phyloP scores from a whole-genome alignment of 1,140 invertebrate genomes.

The Drosophila asahinai region DNA sequence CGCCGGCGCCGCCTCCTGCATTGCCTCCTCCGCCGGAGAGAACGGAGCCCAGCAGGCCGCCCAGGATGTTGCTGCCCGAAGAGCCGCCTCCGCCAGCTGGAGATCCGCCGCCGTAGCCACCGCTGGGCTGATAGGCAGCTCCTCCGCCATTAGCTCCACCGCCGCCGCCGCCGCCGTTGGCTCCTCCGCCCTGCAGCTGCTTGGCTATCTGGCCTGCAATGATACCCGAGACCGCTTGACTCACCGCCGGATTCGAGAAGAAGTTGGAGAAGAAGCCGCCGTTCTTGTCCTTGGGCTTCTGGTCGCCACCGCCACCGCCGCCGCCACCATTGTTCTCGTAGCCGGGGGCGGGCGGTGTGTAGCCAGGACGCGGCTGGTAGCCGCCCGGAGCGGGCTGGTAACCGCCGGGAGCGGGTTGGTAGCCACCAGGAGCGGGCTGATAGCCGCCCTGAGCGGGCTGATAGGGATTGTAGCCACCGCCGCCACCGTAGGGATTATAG shows the following conservation, averaged over 20 bases:
- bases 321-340: constrained; percentile 61
- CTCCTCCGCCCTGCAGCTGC: constrained; percentile 71
- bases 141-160: constrained; percentile 25
- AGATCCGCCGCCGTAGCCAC: constrained; percentile 62
- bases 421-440: constrained; percentile 52
- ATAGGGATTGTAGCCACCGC: constrained; percentile 63
- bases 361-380: constrained; percentile 66
- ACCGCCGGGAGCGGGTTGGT: constrained; percentile 49
- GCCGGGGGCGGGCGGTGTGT: constrained; percentile 67
- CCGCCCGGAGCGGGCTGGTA: constrained; percentile 52
- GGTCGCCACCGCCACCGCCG: constrained; percentile 14
- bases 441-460: constrained; percentile 45
- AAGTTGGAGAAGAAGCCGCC: constrained; percentile 83
- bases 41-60: constrained; percentile 66
- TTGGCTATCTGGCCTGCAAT: constrained; percentile 83
- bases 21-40: constrained; percentile 60
- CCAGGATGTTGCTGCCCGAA: constrained; percentile 57
- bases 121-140: constrained; percentile 71
- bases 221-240: constrained; percentile 81
- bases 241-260: constrained; percentile 82
- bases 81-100: constrained; percentile 48
- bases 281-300: constrained; percentile 80
- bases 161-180: constrained; percentile 32
- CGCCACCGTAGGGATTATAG: constrained; percentile 63
- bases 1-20: constrained; percentile 40